Evolutionary conservation across 2,888 invertebrate species (phyloP).

Genomic region (Drosophila kuntzei): DNA sequence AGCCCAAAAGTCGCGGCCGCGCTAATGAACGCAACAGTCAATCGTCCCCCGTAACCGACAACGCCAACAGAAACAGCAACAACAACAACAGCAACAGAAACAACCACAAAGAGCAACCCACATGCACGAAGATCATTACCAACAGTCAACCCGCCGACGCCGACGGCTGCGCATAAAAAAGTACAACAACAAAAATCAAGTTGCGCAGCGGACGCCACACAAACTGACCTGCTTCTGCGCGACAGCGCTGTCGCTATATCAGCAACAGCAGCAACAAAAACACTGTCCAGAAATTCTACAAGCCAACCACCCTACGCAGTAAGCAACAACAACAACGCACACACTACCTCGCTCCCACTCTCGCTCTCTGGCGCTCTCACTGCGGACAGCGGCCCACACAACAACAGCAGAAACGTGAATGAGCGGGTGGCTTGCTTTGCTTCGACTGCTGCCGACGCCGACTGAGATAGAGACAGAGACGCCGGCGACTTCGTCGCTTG

Average conservation of each 20-base stretch:
- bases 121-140: constrained; percentile 78
- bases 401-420: constrained; percentile 65
- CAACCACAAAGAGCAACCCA: constrained; percentile 65
- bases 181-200: constrained; percentile 70
- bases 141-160: constrained; percentile 66
- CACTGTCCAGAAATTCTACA: constrained; percentile 73
- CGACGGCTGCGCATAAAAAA: constrained; percentile 54
- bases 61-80: constrained; percentile 37
- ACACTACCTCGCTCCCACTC: constrained; percentile 50
- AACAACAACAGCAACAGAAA: constrained; percentile 51
- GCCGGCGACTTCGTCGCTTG: constrained; percentile 57
- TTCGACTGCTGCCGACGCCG: constrained; percentile 49
- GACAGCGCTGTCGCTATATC: constrained; percentile 47
- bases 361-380: constrained; percentile 57
- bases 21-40: constrained; percentile 81
- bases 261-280: constrained; percentile 20
- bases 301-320: constrained; percentile 70
- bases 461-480: constrained; percentile 45
- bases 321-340: constrained; percentile 44
- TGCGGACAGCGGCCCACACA: constrained; percentile 56
- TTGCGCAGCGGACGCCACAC: constrained; percentile 68
- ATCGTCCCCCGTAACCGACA: constrained; percentile 56
- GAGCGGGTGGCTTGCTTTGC: constrained; percentile 75
- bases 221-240: constrained; percentile 78
- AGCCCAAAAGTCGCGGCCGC: constrained; percentile 68